A percentile compares a stretch with the other conserved stretches of the same genome.
Evolutionary conservation across 2,797 vertebrate genomes (phyloP).

Genomic region (Peromyscus eremicus): DNA sequence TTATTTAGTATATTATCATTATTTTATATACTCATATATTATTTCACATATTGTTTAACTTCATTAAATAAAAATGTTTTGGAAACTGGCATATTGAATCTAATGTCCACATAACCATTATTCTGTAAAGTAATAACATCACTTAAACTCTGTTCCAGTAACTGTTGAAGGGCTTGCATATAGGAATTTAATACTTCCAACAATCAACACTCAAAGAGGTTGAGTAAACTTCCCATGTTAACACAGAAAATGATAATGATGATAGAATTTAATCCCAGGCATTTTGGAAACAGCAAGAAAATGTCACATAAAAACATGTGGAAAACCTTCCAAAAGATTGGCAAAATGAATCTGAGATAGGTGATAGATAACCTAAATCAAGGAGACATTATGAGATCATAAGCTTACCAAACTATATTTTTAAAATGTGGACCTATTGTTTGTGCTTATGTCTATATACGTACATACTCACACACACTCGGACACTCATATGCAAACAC

Average conservation of each 20-base stretch:
- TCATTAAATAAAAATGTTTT: neutral
- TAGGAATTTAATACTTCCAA: neutral
- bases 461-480: too few relatives aligned
- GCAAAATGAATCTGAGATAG: neutral
- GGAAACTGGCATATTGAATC: neutral
- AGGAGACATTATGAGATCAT: neutral
- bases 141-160: neutral
- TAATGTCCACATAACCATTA: neutral
- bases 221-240: neutral
- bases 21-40: neutral
- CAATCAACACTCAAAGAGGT: neutral
- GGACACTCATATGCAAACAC: neutral
- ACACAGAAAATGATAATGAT: neutral
- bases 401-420: neutral
- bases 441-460: neutral
- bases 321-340: neutral
- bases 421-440: neutral
- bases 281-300: constrained; percentile 22
- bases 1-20: too few relatives aligned
- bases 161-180: neutral
- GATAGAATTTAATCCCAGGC: neutral
- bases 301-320: constrained; percentile 12
- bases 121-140: neutral
- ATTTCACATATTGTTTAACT: neutral
- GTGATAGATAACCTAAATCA: neutral